Base-by-base conservation (phyloP, 1,140 invertebrate genomes). In the Colletes gigas region DNA sequence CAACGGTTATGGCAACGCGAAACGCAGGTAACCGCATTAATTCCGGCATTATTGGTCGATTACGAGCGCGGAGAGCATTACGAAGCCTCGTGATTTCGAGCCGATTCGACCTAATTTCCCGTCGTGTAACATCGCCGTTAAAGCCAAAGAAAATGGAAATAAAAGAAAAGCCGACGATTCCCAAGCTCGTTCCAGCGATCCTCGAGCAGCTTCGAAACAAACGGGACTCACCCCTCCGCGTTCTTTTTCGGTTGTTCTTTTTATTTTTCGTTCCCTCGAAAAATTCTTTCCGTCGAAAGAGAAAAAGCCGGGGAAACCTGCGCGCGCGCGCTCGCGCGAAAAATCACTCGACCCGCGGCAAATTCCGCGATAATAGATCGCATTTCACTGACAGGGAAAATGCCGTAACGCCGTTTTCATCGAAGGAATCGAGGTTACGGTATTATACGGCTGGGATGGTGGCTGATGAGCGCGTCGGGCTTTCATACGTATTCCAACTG, bases 351-450 rank as follows among this genome's bases (percentile, higher is more conserved):
- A 41, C 7, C 39, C 41, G 44, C 57, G 9, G 21, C 62, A 9
- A 21, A 65, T 79, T 66, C 70, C 60, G 60, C 47, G 60, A 57
- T 73, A 73, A 79, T 73, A 39, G 77, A 79, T 79, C 77, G 41
- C 77, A 73, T 79, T 73, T 79, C 77, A 73, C 76, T 19, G 69
- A 78, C 76, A 63, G 71, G 71, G 54, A 66, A 84, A 84, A 76
- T 85, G 78, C 62, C 77, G 82, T 81, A 85, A 84, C 82, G 10
- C 52, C 78, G 57, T 83, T 83, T 71, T 60, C 71, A 74, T 72
- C 15, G 66, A 44, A 10, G 59, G 57, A 81, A 85, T 85, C 82
- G 82, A 69, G 82, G 83, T 85, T 84, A 81, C 83, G 52, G 62
- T 73, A 62, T 84, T 70, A 71, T 78, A 75, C 77, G 68, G 66